Evolutionary conservation across 37 sponge, comb jelly and placozoan genomes (phyloP), one percentile per base, ranked within the genome.

Genomic region (Amphimedon queenslandica): DNA sequence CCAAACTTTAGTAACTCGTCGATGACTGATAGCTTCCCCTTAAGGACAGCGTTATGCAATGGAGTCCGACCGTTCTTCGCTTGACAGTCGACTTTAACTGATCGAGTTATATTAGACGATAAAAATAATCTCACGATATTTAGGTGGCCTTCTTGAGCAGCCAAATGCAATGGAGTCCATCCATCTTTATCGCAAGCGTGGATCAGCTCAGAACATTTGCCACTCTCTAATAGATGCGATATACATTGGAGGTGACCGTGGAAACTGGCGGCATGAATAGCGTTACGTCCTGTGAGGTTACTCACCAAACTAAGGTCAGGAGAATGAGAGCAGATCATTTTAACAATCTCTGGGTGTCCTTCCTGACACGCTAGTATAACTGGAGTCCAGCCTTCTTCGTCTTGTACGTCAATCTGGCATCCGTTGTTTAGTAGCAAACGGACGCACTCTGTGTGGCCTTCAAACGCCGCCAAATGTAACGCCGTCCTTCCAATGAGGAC

Each of bases 121-220:
- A 85, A 42, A 57, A 90, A 71, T 55, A 70, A 72, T 3, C 11
- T 34, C 6, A 85, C 91, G 24, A 90, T 85, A 23, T 85, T 79
- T 1, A 81, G 63, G 60, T 90, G 91, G 0, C 85, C 85, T 76
- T 90, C 91, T 41, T 90, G 91, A 23, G 85, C 73, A 33, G 83
- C 79, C n/a, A 90, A 72, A 58, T 90, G 91, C 39, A 90, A 86
- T 34, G 85, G 91, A 4, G 91, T 90, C 91, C 91, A 90, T 21
- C 82, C 80, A 64, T 90, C 91, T 41, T 85, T 90, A 64, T 90
- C 91, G 10, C 37, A 10, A 2, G 63, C 29, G 2, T 35, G 27
- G 10, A 84, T 34, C 18, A 84, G 73, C 24, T 60, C 18, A n/a
- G 6, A 24, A n/a, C n/a, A n/a, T n/a, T 29, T 40, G 13, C 38